Evolutionary conservation across 2,113 vertebrate species (phyloP).

Genomic region (Otus sunia): DNA sequence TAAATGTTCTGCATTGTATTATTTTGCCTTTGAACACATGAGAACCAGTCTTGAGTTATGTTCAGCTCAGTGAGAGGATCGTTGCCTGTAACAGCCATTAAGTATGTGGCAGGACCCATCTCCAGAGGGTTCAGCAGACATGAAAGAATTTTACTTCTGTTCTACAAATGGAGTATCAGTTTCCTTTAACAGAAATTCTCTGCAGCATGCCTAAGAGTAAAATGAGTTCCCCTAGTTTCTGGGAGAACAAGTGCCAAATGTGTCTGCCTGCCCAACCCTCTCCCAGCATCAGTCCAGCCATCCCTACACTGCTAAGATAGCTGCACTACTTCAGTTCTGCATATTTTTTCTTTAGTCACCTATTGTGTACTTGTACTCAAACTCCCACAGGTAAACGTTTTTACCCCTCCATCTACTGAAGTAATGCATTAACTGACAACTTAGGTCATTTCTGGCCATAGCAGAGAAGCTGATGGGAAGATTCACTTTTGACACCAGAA

Average conservation of each 20-base stretch:
- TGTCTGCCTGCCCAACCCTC: background rate
- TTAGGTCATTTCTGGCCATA: background rate
- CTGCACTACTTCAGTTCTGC: background rate
- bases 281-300: background rate
- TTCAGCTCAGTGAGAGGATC: background rate
- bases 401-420: background rate
- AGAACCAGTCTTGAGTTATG: background rate
- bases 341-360: background rate
- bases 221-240: background rate
- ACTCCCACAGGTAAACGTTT: accelerated
- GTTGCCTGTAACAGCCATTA: background rate
- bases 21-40: background rate
- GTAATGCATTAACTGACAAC: background rate
- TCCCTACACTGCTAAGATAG: accelerated
- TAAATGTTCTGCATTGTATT: background rate
- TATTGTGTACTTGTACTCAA: background rate
- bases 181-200: background rate
- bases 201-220: background rate
- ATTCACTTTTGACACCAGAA: background rate
- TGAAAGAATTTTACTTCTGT: background rate
- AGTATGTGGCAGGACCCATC: accelerated
- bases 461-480: background rate
- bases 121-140: background rate
- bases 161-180: background rate
- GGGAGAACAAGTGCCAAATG: background rate